Evolutionary conservation across 1,140 invertebrate species (phyloP), one percentile per base, ranked within the genome.

Genomic region (Homalodisca vitripennis): DNA sequence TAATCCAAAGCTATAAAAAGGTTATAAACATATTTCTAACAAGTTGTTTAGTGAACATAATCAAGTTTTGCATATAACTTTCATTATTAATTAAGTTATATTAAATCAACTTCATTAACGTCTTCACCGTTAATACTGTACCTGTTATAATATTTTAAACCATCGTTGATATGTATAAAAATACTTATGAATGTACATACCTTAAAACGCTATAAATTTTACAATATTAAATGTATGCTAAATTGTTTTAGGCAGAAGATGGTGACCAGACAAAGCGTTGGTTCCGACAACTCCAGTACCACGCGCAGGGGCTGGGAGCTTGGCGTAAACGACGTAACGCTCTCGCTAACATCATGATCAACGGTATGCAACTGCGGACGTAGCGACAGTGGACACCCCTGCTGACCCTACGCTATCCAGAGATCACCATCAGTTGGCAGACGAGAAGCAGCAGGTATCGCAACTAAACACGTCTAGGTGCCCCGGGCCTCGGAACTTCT

Each of bases 311-410:
- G 48, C 88, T 97, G 55, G 95, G 95, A 41, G 86, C 90, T 14
- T 98, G 95, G 95, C 85, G 95, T 69, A 90, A 91, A 80, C 82
- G 95, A 75, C 84, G 95, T 22, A 95, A 95, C 75, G 95, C 94
- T 0, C 81, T 98, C 70, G 93, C 94, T 32, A 97, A 98, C 79
- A 97, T 98, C 71, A 97, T 97, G 94, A 95, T 95, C 75, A 95
- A 94, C 78, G 91, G 92, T 29, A 92, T 92, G 88, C 82, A 79
- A 47, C 73, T 80, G 29, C 70, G 82, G 67, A 78, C 80, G 2
- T 82, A 79, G 67, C 69, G 17, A 17, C 34, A 26, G 6, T 60
- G 55, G 55, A 6, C 13, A 24, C 55, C 55, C 26, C 55, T 60
- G 6, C 55, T 60, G 2, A 60, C 55, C 22, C 14, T 60, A 6